Evolutionary conservation across 2,113 vertebrate genomes (phyloP).

Genomic region (Channa maculata): DNA sequence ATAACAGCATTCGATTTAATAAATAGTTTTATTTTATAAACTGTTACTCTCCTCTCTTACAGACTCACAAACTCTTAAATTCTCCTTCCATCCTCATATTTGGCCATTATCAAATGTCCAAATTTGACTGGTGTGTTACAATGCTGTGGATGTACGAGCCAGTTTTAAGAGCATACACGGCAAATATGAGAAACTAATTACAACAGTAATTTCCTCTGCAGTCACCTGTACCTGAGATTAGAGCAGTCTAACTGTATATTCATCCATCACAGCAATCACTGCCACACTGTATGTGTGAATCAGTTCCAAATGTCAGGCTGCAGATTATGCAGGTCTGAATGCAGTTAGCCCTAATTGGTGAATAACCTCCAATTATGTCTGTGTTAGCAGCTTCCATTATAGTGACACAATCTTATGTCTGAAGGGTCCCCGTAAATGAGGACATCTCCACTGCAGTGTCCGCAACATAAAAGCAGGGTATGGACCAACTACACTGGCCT

Average conservation of each 20-base stretch:
- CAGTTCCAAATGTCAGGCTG: conserved; percentile 30
- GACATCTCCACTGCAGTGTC: conserved; percentile 28
- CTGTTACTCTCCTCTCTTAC: too few species aligned
- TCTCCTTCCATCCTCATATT: too few species aligned
- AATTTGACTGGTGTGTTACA: neutral
- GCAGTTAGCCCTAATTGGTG: conserved; percentile 19
- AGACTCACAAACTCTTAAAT: too few species aligned
- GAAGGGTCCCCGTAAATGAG: conserved; percentile 25
- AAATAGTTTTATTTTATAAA: too few species aligned
- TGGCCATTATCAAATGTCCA: too few species aligned
- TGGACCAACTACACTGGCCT: conserved; percentile 21
- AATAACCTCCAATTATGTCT: conserved; percentile 32
- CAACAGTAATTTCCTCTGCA: conserved; percentile 38
- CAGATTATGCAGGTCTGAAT: conserved; percentile 17
- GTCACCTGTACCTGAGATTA: conserved; percentile 29
- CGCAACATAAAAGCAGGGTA: conserved; percentile 22
- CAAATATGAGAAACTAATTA: conserved; percentile 50
- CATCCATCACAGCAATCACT: conserved; percentile 45
- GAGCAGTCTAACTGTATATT: conserved; percentile 12
- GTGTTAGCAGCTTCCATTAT: neutral
- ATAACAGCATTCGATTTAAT: too few species aligned
- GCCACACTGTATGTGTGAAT: conserved; percentile 31
- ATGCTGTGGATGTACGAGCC: neutral
- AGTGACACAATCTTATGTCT: conserved; percentile 2
- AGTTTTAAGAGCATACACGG: conserved; percentile 13